Evolutionary conservation across 2,888 invertebrate genomes (phyloP), one percentile per base, ranked within the genome.

Genomic region (Cosmorhoe ocellata): DNA sequence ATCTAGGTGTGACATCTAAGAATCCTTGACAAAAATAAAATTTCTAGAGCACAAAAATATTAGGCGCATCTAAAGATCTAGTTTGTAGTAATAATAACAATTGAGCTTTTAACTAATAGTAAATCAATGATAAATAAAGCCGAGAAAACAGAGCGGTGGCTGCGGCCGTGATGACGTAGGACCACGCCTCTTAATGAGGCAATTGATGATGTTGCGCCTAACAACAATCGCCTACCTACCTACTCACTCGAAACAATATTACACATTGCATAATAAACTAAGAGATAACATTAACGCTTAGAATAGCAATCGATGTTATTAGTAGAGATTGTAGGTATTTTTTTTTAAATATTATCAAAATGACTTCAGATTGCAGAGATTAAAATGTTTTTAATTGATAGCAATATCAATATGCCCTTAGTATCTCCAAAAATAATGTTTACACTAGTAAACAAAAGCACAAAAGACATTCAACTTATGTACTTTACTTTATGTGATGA

Each of bases 141-240:
- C 31, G 36, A 45, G 39, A 45, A 18, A 44, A 51, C 44, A 37
- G 49, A 47, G 61, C 43, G 55, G 24, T 10, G 34, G 46, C 36
- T 43, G 28, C 12, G 41, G 31, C 5, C 10, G 42, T 46, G 56
- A 59, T 77, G 77, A 77, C 79, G 79, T 71, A 56, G 56, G 33
- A 67, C 72, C 79, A 74, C 79, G 71, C 79, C 80, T 71, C 66
- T 73, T 46, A 62, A 61, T 65, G 59, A 58, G 59, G 59, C 58
- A 51, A 45, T 52, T 59, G 54, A 43, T 4, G 57, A 45, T 34
- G 11, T 14, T 8, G 34, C 51, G 49, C 49, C 56, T 48, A 37
- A 39, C 56, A 58, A 51, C 34, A 32, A 9, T 31, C n/a, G n/a
- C n/a, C 11, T 22, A 32, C 6, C 7, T 31, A 12, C 12, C 1